Base-by-base conservation (phyloP, 2,113 vertebrate genomes). In the Jacana jacana region DNA sequence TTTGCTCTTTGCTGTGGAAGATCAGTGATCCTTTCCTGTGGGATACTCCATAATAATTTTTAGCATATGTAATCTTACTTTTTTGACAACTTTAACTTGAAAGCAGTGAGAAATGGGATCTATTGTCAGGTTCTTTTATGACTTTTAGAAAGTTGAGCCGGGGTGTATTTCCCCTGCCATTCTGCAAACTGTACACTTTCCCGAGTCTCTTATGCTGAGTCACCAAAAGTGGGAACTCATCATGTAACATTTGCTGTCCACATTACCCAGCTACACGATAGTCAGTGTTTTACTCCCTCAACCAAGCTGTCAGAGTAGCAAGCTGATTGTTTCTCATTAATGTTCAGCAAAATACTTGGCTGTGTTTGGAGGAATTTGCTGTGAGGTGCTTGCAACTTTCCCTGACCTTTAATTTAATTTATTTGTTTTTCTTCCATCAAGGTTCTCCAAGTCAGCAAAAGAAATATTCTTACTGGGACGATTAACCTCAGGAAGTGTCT, bases 371-470 rank as follows among this genome's bases (percentile, higher is more conserved):
- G 63, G 63, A 71, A 84, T 93, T 88, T 93, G 63, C 88, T 91
- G 24, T 46, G 27, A 86, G 42, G 17, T 64, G 69, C 11, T 69
- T 81, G 69, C 72, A 88, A 17, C 88, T 92, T 93, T 57, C 72
- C 57, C 58, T 93, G 93, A 93, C 92, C 91, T 96, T 95, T 94
- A 70, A 90, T 90, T 46, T 52, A 95, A 96, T 97, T 60, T 92
- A 81, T 90, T 90, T 92, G 42, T 66, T 95, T 94, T 96, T 65
- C 60, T 94, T 81, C 55, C 46, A 28, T 35, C 7, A 7, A 86
- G 22, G 60, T 81, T 94, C 86, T 88, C 72, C 12, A 93, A 96
- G 95, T 96, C 92, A 96, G 90, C 88, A 94, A 79, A 96, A 88
- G 69, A 81, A 40, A 52, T 64, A 4, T 91, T 90, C 69, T 88